These are phyloP conservation scores for Cerastoderma edule DNA, from an alignment of 2,888 invertebrate species.

Conservation along the genomic window DNA sequence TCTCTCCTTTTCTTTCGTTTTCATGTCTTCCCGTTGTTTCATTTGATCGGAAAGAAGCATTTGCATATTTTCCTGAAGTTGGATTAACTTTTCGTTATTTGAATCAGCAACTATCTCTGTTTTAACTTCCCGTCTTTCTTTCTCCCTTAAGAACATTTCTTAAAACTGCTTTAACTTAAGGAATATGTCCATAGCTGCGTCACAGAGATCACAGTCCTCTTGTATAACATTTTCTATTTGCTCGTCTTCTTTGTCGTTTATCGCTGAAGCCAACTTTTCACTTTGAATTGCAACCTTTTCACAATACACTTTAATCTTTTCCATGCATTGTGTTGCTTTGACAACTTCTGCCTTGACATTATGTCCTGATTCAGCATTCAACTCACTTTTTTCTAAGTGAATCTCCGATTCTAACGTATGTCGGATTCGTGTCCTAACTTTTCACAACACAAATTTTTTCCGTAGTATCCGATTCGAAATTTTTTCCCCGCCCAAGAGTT, in stretches of 20 bases:
- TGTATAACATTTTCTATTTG: background rate
- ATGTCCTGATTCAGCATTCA: background rate
- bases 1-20: background rate
- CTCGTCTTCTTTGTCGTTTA: background rate
- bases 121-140: background rate
- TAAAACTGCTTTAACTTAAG: background rate
- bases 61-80: conserved; percentile 6
- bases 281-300: conserved; percentile 6
- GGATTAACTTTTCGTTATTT: background rate
- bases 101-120: background rate
- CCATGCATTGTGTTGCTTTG: background rate
- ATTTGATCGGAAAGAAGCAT: background rate
- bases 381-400: background rate
- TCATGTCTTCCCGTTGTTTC: conserved; percentile 8
- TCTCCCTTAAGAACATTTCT: background rate
- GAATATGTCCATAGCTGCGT: background rate
- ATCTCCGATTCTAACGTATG: conserved; percentile 9
- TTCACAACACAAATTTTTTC: too few relatives aligned
- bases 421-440: conserved; percentile 10
- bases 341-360: background rate
- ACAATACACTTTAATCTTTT: conserved; percentile 3
- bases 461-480: too few relatives aligned
- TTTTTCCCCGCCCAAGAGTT: too few relatives aligned
- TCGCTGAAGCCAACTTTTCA: background rate
- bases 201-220: conserved; percentile 7